Evolutionary conservation across 2,888 invertebrate species (phyloP).

Genomic region (Campoletis raptor): DNA sequence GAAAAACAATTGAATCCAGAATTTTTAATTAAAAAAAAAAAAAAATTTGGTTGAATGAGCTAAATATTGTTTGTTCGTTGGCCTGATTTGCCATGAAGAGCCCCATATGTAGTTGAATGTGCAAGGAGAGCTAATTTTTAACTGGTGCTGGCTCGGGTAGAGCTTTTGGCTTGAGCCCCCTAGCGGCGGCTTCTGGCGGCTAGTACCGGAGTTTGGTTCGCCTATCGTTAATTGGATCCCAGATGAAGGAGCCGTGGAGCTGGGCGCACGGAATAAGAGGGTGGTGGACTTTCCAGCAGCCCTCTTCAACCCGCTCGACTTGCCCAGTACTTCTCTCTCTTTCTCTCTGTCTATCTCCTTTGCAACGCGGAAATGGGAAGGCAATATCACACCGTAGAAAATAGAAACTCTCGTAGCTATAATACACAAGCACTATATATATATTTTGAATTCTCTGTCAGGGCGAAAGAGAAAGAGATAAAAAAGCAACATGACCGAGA

Average conservation of each 20-base stretch:
- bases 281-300: conserved; percentile 64
- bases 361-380: conserved; percentile 65
- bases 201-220: conserved; percentile 76
- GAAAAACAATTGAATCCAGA: too few species aligned
- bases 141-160: conserved; percentile 69
- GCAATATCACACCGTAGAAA: conserved; percentile 71
- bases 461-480: conserved; percentile 17
- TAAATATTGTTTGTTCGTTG: too few species aligned
- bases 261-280: conserved; percentile 68
- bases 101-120: conserved; percentile 58
- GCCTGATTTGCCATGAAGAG: background rate
- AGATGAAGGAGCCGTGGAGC: conserved; percentile 76
- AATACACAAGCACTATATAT: conserved; percentile 29
- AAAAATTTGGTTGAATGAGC: too few species aligned
- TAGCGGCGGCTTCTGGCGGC: conserved; percentile 58
- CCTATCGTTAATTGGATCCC: conserved; percentile 82
- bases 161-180: conserved; percentile 51
- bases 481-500: conserved; percentile 14
- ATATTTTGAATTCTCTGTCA: conserved; percentile 28
- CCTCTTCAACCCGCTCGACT: conserved; percentile 35
- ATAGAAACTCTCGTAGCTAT: conserved; percentile 68
- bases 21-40: too few species aligned
- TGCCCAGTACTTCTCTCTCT: conserved; percentile 29
- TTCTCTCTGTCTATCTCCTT: conserved; percentile 30
- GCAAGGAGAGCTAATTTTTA: conserved; percentile 79